Evolutionary conservation across 2,113 vertebrate species (phyloP).

Genomic region (Festucalex cinctus): DNA sequence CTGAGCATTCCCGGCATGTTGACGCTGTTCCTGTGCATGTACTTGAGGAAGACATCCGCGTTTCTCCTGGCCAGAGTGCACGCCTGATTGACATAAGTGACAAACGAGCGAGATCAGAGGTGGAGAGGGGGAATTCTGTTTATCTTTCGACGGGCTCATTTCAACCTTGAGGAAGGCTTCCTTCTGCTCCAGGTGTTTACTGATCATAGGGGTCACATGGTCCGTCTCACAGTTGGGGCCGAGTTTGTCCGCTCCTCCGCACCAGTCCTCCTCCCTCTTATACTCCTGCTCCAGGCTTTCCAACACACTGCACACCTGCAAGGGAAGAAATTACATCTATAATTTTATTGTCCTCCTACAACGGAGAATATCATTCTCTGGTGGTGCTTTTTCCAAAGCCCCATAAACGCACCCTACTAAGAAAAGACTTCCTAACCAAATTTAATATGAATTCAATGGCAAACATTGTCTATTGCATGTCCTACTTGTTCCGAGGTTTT

Average conservation of each 20-base stretch:
- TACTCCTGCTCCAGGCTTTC: constrained; percentile 98
- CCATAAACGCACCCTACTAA: too few relatives aligned
- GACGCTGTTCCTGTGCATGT: constrained; percentile 97
- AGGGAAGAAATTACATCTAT: not conserved
- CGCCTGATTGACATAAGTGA: constrained; percentile 69
- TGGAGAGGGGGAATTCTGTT: not conserved
- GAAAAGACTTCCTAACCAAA: not conserved
- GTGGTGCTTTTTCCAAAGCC: too few relatives aligned
- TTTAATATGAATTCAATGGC: not conserved
- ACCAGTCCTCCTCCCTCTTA: constrained; percentile 98
- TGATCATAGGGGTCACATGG: constrained; percentile 97
- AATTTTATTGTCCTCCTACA: not conserved
- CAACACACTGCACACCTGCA: constrained; percentile 92
- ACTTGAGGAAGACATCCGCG: constrained; percentile 97
- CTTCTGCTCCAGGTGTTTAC: constrained; percentile 97
- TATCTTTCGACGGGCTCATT: not conserved
- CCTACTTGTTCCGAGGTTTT: constrained; percentile 97
- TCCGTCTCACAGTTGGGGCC: constrained; percentile 97
- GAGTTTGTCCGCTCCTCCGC: constrained; percentile 93
- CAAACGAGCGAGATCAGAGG: not conserved
- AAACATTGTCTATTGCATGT: not conserved
- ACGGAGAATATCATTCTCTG: not conserved
- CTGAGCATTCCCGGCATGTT: constrained; percentile 99
- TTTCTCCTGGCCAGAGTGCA: constrained; percentile 94
- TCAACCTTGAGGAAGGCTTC: constrained; percentile 94